Percentiles rank a stretch among this genome's conserved stretches.
Evolutionary conservation across 2,113 vertebrate species (phyloP).

Genomic region (Choloepus hoffmanni): DNA sequence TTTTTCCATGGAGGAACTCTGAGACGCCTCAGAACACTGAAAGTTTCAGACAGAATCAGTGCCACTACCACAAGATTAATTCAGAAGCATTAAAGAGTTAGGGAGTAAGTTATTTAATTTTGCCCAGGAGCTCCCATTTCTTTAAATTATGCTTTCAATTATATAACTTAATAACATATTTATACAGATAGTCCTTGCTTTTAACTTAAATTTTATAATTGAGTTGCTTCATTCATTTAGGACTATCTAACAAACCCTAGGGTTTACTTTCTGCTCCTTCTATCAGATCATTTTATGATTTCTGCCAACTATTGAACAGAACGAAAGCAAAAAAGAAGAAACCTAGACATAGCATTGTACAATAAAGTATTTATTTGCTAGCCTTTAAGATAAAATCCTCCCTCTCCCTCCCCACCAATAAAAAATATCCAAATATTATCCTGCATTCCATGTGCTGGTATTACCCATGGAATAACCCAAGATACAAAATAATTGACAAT

Average conservation of each 20-base stretch:
- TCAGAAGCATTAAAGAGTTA: background rate
- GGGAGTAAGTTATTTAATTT: constrained; percentile 33
- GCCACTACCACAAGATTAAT: background rate
- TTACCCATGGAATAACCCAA: background rate
- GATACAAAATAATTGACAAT: background rate
- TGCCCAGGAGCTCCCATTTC: background rate
- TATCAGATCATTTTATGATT: background rate
- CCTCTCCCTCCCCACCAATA: background rate
- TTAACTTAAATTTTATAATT: background rate
- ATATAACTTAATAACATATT: background rate
- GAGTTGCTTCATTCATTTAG: background rate
- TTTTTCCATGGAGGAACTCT: background rate
- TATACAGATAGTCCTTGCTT: background rate
- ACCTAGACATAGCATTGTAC: background rate
- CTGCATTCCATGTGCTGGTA: background rate
- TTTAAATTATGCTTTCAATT: constrained; percentile 44
- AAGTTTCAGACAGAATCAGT: background rate
- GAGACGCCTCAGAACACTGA: background rate
- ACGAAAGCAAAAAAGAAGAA: background rate
- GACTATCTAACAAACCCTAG: background rate
- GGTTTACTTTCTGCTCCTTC: background rate
- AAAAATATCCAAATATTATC: background rate
- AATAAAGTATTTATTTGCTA: background rate
- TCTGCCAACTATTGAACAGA: background rate
- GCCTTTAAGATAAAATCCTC: background rate